Base-by-base conservation (phyloP, 2,113 vertebrate species). In the Promerops cafer region DNA sequence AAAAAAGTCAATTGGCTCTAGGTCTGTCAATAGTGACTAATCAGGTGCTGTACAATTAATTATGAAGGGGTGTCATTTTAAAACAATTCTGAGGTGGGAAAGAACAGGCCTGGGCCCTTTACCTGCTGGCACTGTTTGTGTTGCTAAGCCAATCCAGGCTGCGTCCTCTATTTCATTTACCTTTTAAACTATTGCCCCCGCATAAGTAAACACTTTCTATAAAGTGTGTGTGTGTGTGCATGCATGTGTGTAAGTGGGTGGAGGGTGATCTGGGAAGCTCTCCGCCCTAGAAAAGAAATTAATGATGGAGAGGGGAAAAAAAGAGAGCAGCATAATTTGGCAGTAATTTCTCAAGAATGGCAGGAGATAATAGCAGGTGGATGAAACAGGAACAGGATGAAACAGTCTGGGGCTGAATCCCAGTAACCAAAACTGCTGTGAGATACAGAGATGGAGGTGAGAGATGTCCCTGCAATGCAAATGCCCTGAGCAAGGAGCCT, bases 111-210 rank as follows among this genome's bases (percentile, higher is more conserved):
- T 83, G 89, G 93, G 93, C 96, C 86, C 90, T 96, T 97, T 95
- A 90, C 96, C 96, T 94, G 83, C 94, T 97, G 96, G 93, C 86
- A 87, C 92, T 96, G 88, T 97, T 97, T 97, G 96, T 97, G 96
- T 96, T 96, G 96, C 96, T 97, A 97, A 97, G 94, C 94, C 96
- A 95, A 94, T 96, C 90, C 93, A 96, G 88, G 86, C 88, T 94
- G 90, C 77, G 88, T 95, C 92, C 94, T 89, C 90, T 96, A 71
- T 94, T 96, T 95, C 92, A 91, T 96, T 96, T 96, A 95, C 94
- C 94, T 96, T 95, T 96, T 96, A 90, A 97, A 96, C 96, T 97
- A 93, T 96, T 96, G 95, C 96, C 96, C 96, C 96, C 83, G 92
- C 96, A 94, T 94, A 94, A 95, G 96, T 93, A 96, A 97, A 97